These are phyloP conservation scores for Sinohyriopsis cumingii DNA, from an alignment of 2,888 invertebrate genomes.

Conservation along the genomic window DNA sequence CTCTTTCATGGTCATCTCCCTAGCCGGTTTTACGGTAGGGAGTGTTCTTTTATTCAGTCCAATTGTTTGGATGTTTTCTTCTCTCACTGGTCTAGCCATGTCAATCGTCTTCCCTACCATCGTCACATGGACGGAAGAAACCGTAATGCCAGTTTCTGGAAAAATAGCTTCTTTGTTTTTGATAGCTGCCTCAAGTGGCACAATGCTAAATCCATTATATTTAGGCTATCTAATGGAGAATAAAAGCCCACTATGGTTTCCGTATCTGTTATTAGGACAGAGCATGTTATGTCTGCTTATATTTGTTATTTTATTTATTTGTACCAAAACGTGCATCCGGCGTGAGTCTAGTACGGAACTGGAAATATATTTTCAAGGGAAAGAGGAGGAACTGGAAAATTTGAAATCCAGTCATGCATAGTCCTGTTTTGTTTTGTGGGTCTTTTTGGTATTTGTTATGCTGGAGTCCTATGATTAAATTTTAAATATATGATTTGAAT, in stretches of 20 bases:
- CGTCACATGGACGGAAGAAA: conserved; percentile 70
- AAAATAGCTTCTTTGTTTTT: conserved; percentile 68
- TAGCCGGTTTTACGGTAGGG: conserved; percentile 9
- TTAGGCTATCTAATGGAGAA: conserved; percentile 42
- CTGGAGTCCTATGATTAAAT: too few relatives aligned
- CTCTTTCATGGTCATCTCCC: conserved; percentile 17
- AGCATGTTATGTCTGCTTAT: conserved; percentile 17
- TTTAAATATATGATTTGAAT: too few relatives aligned
- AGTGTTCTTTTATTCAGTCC: conserved; percentile 32
- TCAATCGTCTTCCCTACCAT: conserved; percentile 71
- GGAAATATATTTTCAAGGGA: too few relatives aligned
- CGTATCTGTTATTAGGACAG: conserved; percentile 32
- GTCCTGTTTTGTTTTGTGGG: too few relatives aligned
- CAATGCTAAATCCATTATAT: conserved; percentile 67
- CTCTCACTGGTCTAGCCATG: conserved; percentile 66
- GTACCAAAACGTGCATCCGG: too few relatives aligned
- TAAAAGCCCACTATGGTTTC: conserved; percentile 33
- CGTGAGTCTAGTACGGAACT: too few relatives aligned
- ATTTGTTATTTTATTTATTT: conserved; percentile 12
- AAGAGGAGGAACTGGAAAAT: too few relatives aligned
- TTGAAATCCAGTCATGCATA: too few relatives aligned
- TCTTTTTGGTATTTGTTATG: too few relatives aligned
- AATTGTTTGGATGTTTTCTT: conserved; percentile 61
- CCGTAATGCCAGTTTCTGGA: conserved; percentile 68
- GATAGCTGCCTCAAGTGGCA: conserved; percentile 69